Evolutionary conservation across 2,113 vertebrate genomes (phyloP).

Genomic region (Microcebus murinus): DNA sequence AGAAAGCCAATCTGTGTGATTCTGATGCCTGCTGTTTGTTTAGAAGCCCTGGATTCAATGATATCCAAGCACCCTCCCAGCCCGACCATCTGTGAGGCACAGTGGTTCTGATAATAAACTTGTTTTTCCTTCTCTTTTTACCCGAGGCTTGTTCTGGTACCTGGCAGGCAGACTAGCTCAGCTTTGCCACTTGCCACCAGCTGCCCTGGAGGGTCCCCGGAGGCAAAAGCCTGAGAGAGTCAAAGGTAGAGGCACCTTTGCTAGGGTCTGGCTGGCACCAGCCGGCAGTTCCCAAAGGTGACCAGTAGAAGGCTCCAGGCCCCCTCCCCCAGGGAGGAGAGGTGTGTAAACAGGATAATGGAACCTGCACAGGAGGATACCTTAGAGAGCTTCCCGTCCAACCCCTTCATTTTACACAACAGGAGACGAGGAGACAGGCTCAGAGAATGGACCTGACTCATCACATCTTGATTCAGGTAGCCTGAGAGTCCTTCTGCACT

Average conservation of each 20-base stretch:
- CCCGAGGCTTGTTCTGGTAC: background rate
- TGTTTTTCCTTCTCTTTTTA: background rate
- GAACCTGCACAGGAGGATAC: background rate
- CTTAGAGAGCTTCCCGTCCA: background rate
- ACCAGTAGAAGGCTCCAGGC: constrained; percentile 47
- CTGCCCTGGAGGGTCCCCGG: background rate
- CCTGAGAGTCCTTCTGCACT: background rate
- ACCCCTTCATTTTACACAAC: background rate
- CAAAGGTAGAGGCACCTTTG: background rate
- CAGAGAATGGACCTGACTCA: background rate
- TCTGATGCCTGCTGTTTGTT: background rate
- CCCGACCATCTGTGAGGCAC: background rate
- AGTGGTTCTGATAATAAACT: background rate
- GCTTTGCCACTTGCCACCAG: background rate
- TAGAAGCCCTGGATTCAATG: background rate
- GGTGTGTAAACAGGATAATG: background rate
- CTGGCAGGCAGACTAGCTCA: background rate
- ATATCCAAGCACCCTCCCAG: background rate
- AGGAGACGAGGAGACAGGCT: background rate
- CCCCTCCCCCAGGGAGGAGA: background rate
- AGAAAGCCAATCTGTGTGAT: background rate
- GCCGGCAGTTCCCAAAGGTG: background rate
- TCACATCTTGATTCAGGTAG: background rate
- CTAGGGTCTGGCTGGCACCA: background rate
- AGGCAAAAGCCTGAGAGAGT: background rate